Base-by-base conservation (phyloP, 2,888 invertebrate genomes). In the Pyrocoelia pectoralis region DNA sequence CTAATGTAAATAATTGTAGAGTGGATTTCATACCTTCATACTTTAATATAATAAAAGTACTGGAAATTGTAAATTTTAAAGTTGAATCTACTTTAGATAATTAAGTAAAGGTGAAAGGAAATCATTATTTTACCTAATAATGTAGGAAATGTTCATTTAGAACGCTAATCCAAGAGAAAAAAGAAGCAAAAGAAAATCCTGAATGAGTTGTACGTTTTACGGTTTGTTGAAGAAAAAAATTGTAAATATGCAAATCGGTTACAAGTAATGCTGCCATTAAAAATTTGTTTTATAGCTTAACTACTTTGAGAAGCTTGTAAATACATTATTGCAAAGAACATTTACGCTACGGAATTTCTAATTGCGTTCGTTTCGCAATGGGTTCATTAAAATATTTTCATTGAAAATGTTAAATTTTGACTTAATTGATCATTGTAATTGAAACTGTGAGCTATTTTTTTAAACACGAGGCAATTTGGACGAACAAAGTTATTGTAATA, bases 211-310 rank as follows among this genome's bases (percentile, higher is more conserved):
- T 38, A 53, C 53, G 38, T 53, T 53, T 53, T 40, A 18, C 38
- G 14, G 43, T 52, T 43, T 46, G 43, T 58, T 50, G 40, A 58
- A 24, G 24, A 33, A 18, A 59, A 59, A 52, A 53, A 53, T 43
- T 52, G 53, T 52, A 59, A 59, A 59, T 59, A 52, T 53, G 53
- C 59, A 59, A 59, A 59, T 59, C 46, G 18, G 15, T 46, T 46
- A 18, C 53, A 59, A 53, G 51, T 46, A 53, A 53, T 59, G 59
- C 33, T 19, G 46, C 46, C 52, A 51, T 59, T 53, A 59, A 59
- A 50, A 41, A 57, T 51, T 56, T 33, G 56, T 56, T 56, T 56
- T 49, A 56, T 49, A 13, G 18, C 38, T 56, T 19, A 49, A 48
- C 56, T 56, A 38, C 43, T 43, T 55, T 51, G 38, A 56, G 18